Conservation (phyloP, 2,113 vertebrate genomes). For the Plestiodon gilberti region DNA sequence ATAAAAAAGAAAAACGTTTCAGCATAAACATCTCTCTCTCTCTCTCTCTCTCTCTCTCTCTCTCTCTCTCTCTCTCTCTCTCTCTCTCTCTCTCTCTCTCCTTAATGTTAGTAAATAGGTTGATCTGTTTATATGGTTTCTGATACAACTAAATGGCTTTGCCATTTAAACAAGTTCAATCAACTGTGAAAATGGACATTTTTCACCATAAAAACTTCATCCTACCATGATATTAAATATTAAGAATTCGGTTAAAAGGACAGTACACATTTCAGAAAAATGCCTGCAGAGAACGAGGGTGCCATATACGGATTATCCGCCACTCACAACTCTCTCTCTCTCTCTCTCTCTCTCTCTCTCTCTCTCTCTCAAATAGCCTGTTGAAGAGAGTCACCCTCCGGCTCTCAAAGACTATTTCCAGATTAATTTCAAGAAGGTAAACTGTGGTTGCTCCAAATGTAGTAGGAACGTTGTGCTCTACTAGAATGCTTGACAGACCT, state of each 20-base stretch:
- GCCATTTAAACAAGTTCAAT: slow-evolving; percentile 74
- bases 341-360: not conserved
- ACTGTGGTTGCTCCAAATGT: not conserved
- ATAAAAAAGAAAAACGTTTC: slow-evolving; percentile 48
- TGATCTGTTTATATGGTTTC: slow-evolving; percentile 72
- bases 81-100: slow-evolving; percentile 52
- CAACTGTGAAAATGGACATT: slow-evolving; percentile 74
- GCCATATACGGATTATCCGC: slow-evolving; percentile 50
- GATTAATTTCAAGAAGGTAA: slow-evolving; percentile 51
- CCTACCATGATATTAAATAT: slow-evolving; percentile 74
- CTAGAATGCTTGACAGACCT: accelerated
- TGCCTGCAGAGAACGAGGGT: slow-evolving; percentile 42
- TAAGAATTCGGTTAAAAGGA: slow-evolving; percentile 69
- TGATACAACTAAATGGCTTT: slow-evolving; percentile 65
- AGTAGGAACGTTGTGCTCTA: not conserved
- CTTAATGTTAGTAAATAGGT: slow-evolving; percentile 71
- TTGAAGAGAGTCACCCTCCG: slow-evolving; percentile 9
- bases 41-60: slow-evolving; percentile 55
- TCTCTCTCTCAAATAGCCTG: not conserved
- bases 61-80: slow-evolving; percentile 54
- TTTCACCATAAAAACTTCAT: slow-evolving; percentile 72
- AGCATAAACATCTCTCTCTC: slow-evolving; percentile 50
- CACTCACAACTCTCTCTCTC: slow-evolving; percentile 41
- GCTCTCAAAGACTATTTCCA: slow-evolving; percentile 43
- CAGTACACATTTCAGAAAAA: slow-evolving; percentile 66